A percentile compares a stretch with the other conserved stretches of the same genome.
These are phyloP conservation scores for Iselma pallidipennis DNA, from an alignment of 2,888 invertebrate species.

Conservation along the genomic window DNA sequence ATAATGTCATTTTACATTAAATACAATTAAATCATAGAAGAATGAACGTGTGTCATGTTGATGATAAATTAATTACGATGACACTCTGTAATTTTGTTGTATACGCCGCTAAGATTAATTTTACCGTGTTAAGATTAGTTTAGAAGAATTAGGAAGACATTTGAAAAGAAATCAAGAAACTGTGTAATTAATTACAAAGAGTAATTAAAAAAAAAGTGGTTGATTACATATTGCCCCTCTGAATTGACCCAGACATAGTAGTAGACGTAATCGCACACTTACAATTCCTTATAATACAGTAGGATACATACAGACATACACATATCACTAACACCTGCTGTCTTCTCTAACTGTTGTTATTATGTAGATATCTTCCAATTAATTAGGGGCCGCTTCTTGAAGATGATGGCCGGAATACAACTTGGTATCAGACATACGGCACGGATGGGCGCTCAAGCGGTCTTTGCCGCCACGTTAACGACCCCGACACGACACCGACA, in stretches of 20 bases:
- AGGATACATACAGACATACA: too few species aligned
- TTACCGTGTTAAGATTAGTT: too few species aligned
- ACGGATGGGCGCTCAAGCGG: constrained; percentile 41
- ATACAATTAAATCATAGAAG: background rate
- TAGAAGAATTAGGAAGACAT: background rate
- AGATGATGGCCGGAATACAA: constrained; percentile 32
- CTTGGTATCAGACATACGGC: constrained; percentile 34
- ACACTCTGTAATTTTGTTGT: background rate
- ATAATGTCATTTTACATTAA: background rate
- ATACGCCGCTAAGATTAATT: background rate
- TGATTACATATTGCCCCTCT: background rate
- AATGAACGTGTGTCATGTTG: background rate
- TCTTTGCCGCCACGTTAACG: constrained; percentile 33
- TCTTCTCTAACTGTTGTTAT: background rate
- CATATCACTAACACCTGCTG: background rate
- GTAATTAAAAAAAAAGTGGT: too few species aligned
- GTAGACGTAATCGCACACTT: background rate
- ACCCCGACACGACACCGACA: constrained; percentile 28
- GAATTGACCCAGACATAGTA: background rate
- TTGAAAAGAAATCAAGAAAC: too few species aligned
- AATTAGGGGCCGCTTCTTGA: constrained; percentile 33
- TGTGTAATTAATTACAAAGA: too few species aligned
- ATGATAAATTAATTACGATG: background rate
- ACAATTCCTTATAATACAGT: background rate
- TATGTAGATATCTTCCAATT: constrained; percentile 10